Evolutionary conservation across 92 coral and sea anemone genomes (phyloP), one percentile per base, ranked within the genome.

Genomic region (Blastomussa wellsi): DNA sequence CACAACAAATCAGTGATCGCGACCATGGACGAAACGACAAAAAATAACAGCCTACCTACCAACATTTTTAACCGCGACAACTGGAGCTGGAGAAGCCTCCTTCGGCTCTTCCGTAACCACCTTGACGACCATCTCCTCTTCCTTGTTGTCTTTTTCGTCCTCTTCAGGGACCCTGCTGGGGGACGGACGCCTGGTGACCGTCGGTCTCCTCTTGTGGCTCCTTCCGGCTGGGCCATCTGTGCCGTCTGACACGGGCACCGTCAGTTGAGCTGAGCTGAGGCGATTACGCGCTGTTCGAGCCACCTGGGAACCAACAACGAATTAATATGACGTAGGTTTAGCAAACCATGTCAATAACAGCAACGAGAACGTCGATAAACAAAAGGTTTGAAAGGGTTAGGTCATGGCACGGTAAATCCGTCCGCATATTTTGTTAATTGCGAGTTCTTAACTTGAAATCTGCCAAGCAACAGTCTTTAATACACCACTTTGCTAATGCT

Each of bases 231-330:
- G 68, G 24, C 74, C 93, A 33, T 90, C 96, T 32, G 90, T 89
- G 67, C 89, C 89, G 17, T 94, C 99, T 11, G 92, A 78, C 57
- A 86, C 79, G 65, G 90, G 83, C 8, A 79, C 86, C 42, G 86
- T 74, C 76, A 81, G 91, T 39, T 81, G 71, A 16, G 92, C 90
- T 2, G 93, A 81, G 78, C 99, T 97, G 32, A 97, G 84, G 14
- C 99, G 94, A 77, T 97, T 94, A 82, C 92, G 95, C 33, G 99
- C 98, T 84, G 94, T 91, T 44, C 92, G 92, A 47, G 98, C 98
- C 1, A 90, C 98, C 99, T 97, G 85, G 49, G 66, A 52, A 65
- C 55, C 39, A 37, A 16, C 13, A 42, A 67, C 4, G 7, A 35
- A 36, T 16, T 33, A 19, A 31, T 60, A 60, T 3, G 0, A 22